A percentile compares a stretch with the other conserved stretches of the same genome.
phyloP scores from a whole-genome alignment of 1,140 invertebrate species.

The Latrodectus geometricus region DNA sequence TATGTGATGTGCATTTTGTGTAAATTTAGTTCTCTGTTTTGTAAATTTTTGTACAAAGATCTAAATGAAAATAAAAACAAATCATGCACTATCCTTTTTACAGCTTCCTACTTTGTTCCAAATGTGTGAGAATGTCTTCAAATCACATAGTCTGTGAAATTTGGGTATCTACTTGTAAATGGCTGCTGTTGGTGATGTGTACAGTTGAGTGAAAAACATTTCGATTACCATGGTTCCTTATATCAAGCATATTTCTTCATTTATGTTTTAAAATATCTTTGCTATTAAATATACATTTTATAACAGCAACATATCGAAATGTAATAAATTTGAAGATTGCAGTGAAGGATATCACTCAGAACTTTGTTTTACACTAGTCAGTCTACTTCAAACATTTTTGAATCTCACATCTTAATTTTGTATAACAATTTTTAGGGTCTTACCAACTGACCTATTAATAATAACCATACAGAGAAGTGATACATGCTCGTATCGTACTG shows the following conservation, averaged over 20 bases:
- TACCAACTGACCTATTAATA: neutral
- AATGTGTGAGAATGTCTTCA: constrained; percentile 43
- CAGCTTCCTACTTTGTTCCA: constrained; percentile 54
- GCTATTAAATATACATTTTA: constrained; percentile 46
- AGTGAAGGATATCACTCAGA: constrained; percentile 22
- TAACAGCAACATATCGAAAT: constrained; percentile 31
- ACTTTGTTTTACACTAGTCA: constrained; percentile 22
- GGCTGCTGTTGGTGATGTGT: constrained; percentile 52
- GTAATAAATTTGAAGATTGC: neutral
- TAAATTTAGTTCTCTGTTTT: constrained; percentile 48
- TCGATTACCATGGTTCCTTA: constrained; percentile 49
- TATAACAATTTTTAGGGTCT: neutral
- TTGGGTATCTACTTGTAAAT: constrained; percentile 46
- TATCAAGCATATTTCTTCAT: constrained; percentile 28
- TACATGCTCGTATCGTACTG: neutral
- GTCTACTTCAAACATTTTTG: constrained; percentile 24
- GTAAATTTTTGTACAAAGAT: constrained; percentile 61
- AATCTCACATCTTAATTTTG: constrained; percentile 35
- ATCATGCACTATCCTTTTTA: constrained; percentile 51
- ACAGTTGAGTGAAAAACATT: constrained; percentile 35
- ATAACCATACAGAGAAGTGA: neutral
- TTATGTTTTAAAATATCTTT: constrained; percentile 26
- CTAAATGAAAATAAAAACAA: constrained; percentile 22
- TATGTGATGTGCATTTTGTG: constrained; percentile 48
- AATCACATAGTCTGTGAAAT: constrained; percentile 33